Base-by-base conservation (phyloP, 2,113 vertebrate genomes). In the Cyanoderma ruficeps region DNA sequence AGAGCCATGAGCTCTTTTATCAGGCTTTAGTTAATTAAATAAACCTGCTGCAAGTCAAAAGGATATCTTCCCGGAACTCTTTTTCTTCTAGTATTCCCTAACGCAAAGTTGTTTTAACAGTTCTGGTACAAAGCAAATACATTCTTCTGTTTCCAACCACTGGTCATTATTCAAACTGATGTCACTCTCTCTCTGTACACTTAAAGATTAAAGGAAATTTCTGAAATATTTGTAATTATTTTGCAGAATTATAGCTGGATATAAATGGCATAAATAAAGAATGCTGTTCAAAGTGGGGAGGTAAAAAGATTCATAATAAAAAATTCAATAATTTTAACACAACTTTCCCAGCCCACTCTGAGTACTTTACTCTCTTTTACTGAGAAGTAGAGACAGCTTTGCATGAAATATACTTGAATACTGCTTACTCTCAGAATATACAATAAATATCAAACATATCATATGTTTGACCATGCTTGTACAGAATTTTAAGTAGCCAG, bases 1-100 rank as follows among this genome's bases (percentile, higher is more conserved):
- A 93, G 28, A 94, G 90, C 67, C 74, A 76, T 39, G 21, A 91
- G 57, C 49, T 76, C 42, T 69, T 90, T 68, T 50, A 77, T 68
- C 57, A 78, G 77, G 50, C 53, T 93, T 80, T 52, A 83, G 50
- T 60, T 94, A 95, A 96, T 90, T 90, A 95, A 94, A 87, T 61
- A 90, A 94, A 88, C 15, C 46, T 86, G 52, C 44, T 79, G 89
- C 78, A 94, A 88, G 79, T 88, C 50, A 70, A 78, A 94, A 85
- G 39, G 39, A 87, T 76, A 22, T 55, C 31, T 89, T 50, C 53
- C 46, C 8, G 2, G 49, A 89, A 84, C 53, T 50, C 44, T 50
- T 75, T 44, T 72, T 77, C 31, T 74, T 72, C 53, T 67, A 84
- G 6, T 31, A 80, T 82, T 84, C 46, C 59, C 24, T 57, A 50